Base-by-base conservation (phyloP, 2,797 vertebrate species). In the Alcedo quadribrachys region DNA sequence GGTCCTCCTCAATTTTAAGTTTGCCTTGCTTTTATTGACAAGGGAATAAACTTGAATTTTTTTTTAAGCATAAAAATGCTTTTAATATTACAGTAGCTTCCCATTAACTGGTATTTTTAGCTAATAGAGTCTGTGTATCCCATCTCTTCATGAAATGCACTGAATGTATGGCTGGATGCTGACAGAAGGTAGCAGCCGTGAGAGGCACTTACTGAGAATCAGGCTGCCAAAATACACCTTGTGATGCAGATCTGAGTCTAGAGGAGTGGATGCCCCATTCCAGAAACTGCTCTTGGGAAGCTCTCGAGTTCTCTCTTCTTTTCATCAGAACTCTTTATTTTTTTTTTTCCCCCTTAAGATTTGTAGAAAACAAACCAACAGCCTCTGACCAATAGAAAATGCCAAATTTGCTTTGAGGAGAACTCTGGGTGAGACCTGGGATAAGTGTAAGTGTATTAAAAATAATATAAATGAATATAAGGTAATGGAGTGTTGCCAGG, bases 91-190 rank as follows among this genome's bases (percentile, higher is more conserved):
- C 58, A 63, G 51, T 46, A 87, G 57, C 69, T 83, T 90, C 48
- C 66, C 73, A 67, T 85, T 80, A 78, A 70, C 22, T 85, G 79
- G 1, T 94, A 75, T 71, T 93, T 94, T 96, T 89, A 94, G 81
- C 71, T 81, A 81, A 24, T 15, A 51, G 51, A 62, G 30, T 80
- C 57, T 57, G 33, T 73, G 32, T 54, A 91, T 30, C 33, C 40
- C 6, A 1, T 69, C 48, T 74, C 51, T 46, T 71, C 0, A 1
- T 78, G 68, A 68, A 70, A 33, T 14, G 50, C 3, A 2, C 62
- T 19, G n/a, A 66, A 6, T 53, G 35, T 42, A 55, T 74, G 61
- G 33, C 67, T 82, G 88, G 71, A 12, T 90, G 86, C 77, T 86
- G 83, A 74, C 12, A 3, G 80, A 80, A 88, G 61, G 75, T 42